Evolutionary conservation across 23 tunicate genomes (phyloP).

Genomic region (Ascidia mentula): DNA sequence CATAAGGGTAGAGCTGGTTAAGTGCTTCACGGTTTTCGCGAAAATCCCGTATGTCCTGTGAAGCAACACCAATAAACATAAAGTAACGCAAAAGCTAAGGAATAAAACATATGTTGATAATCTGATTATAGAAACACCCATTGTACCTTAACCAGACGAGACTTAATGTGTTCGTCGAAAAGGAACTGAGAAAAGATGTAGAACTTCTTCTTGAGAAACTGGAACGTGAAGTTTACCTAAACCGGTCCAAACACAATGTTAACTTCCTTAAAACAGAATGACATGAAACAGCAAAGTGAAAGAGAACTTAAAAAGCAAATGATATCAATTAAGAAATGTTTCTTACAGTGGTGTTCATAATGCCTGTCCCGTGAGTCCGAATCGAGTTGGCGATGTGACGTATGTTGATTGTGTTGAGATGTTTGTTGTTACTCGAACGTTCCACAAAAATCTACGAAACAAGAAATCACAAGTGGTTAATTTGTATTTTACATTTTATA

Average conservation of each 20-base stretch:
- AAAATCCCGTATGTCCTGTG: slow-evolving; percentile 66
- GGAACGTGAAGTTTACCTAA: slow-evolving; percentile 88
- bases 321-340: no score
- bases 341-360: slow-evolving; percentile 95
- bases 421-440: slow-evolving; percentile 92
- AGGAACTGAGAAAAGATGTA: slow-evolving; percentile 89
- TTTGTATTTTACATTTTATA: neutral
- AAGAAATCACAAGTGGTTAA: neutral
- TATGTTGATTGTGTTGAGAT: slow-evolving; percentile 89
- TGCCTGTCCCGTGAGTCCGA: slow-evolving; percentile 93
- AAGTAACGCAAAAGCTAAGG: neutral
- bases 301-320: no score
- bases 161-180: slow-evolving; percentile 91
- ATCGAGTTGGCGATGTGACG: slow-evolving; percentile 93
- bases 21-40: slow-evolving; percentile 71
- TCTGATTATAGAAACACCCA: neutral
- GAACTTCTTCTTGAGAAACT: slow-evolving; percentile 84
- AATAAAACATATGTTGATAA: neutral
- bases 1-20: slow-evolving; percentile 76
- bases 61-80: neutral
- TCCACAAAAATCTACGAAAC: slow-evolving; percentile 75
- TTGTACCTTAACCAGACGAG: slow-evolving; percentile 65
- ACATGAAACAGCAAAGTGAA: no score
- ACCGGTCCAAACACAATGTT: no score
- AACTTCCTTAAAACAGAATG: no score